Evolutionary conservation across 2,113 vertebrate genomes (phyloP), one percentile per base, ranked within the genome.

Genomic region (Trichomycterus rosablanca): DNA sequence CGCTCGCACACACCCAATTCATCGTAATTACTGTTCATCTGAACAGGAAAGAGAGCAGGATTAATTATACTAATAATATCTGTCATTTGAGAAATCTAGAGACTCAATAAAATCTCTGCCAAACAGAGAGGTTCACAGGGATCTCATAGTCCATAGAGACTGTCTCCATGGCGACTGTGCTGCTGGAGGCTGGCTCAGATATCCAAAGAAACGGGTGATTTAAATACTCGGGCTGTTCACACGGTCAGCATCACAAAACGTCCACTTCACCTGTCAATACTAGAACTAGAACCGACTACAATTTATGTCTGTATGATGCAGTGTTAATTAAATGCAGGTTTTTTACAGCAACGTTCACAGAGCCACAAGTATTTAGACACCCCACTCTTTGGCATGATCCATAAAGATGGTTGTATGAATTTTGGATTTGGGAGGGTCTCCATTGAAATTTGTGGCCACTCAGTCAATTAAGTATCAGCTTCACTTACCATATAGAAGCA

Each of bases 81-180:
- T 4, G 20, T 24, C 68, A 50, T 18, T 15, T 37, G 59, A 45
- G 48, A 26, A 37, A 20, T 55, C 49, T 53, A 28, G 10, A 53
- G 15, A 56, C 35, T 19, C 24, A 53, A 40, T 26, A 32, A 50
- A 55, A 49, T 49, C 12, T 63, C 39, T 45, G 61, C 19, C 11
- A 55, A 37, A 50, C 22, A 34, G 40, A 44, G 34, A 50, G 54
- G 53, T 43, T 30, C 11, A 57, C 32, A 63, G 48, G 46, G 53
- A 44, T 16, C 52, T 63, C 35, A 30, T 49, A 30, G 44, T 63
- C 69, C 18, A 10, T 18, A 2, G 63, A 60, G 63, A 52, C 39
- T 10, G 69, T 67, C 18, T 49, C 58, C 63, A 71, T 71, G 63
- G 63, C 39, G 54, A 71, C 63, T 10, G 37, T 50, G 52, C 32